phyloP scores from a whole-genome alignment of 1,140 invertebrate genomes.

The Diachasmimorpha longicaudata region DNA sequence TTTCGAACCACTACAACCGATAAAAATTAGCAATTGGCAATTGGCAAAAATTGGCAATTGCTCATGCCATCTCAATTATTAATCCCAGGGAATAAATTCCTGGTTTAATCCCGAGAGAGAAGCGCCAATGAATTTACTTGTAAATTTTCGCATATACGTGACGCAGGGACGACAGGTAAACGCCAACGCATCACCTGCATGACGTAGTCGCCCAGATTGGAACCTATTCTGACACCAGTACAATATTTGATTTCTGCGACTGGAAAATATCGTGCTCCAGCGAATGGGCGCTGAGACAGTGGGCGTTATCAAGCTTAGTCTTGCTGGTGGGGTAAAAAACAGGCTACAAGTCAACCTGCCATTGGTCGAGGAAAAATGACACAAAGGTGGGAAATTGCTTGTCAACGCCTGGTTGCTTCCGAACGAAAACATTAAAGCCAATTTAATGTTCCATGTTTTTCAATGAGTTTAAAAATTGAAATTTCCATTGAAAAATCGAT shows the following conservation, averaged over 20 bases:
- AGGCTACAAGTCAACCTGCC: background rate
- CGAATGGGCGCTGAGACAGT: slow-evolving; percentile 1
- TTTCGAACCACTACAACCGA: too few species aligned
- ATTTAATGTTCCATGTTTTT: too few species aligned
- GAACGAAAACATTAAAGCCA: background rate
- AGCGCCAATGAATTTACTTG: background rate
- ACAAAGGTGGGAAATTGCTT: background rate
- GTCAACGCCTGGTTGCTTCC: background rate
- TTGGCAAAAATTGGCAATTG: too few species aligned
- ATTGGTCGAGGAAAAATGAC: background rate
- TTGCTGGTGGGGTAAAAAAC: background rate
- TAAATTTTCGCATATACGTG: background rate
- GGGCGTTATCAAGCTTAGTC: slow-evolving; percentile 6
- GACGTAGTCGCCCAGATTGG: slow-evolving; percentile 48
- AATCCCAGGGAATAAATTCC: too few species aligned
- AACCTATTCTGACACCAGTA: background rate
- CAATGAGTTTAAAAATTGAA: too few species aligned
- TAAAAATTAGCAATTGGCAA: too few species aligned
- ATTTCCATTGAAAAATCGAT: too few species aligned
- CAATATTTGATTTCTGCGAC: background rate
- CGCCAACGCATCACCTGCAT: slow-evolving; percentile 54
- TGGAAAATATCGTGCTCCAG: background rate
- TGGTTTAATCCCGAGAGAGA: background rate
- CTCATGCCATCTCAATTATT: too few species aligned
- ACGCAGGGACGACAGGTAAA: background rate